Evolutionary conservation across 2,888 invertebrate species (phyloP).

Genomic region (Arctia plantaginis): DNA sequence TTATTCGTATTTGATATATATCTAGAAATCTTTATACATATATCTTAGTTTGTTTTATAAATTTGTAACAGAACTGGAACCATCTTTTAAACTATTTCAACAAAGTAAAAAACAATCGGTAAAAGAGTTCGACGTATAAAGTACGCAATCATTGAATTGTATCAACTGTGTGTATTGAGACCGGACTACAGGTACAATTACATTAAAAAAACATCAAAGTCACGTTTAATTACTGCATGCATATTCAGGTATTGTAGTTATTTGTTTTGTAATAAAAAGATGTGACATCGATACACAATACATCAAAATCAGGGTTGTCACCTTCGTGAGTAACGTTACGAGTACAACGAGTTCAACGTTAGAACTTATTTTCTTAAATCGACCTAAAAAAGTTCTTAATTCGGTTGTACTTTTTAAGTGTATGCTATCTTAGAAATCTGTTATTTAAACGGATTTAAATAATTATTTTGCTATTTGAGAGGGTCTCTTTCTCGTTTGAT

Average conservation of each 20-base stretch:
- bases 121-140: no score
- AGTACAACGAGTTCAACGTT: background rate
- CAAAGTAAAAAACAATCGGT: no score
- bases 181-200: no score
- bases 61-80: no score
- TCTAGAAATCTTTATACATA: no score
- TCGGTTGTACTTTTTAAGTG: background rate
- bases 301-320: background rate
- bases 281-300: background rate
- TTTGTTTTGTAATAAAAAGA: slow-evolving; percentile 1
- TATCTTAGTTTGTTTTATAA: no score
- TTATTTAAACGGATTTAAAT: no score
- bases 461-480: no score
- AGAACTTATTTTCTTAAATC: background rate
- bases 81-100: no score
- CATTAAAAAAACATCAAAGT: background rate
- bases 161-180: background rate
- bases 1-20: no score
- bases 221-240: background rate
- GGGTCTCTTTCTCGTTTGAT: no score
- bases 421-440: no score
- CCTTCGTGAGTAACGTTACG: background rate
- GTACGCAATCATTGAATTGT: background rate
- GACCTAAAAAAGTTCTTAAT: slow-evolving; percentile 3
- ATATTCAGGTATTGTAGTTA: background rate